Base-by-base conservation (phyloP, 2,113 vertebrate species). In the Anhinga rufa region DNA sequence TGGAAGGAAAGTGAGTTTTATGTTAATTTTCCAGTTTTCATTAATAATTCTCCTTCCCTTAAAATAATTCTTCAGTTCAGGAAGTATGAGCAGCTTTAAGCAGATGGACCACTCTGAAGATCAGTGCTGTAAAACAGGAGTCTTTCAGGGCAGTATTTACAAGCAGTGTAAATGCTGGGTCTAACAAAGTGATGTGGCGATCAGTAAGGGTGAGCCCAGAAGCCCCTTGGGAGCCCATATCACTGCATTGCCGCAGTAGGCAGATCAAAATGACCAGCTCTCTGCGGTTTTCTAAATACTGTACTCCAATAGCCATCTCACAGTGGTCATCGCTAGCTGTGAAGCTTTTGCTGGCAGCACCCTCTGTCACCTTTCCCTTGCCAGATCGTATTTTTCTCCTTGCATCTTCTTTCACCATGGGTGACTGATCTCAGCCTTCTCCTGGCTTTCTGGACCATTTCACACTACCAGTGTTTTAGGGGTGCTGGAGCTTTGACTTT, bases 341-440 rank as follows among this genome's bases (percentile, higher is more conserved):
- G 66, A 26, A 38, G 20, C 18, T 79, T 68, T 61, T 62, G 46
- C 36, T 18, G 46, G 46, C 55, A 66, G 32, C 29, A 32, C 16
- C 7, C 14, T 58, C 34, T 21, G 22, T n/a, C 55, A 29, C 57
- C 19, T 48, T 54, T 60, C 38, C 19, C 24, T 25, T 72, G 34
- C 6, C 28, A 62, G 21, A 17, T 4, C 17, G 25, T 52, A 12
- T 42, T 75, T 86, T 86, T 52, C 31, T 51, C 21, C 29, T 20
- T 0, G 0, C 17, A 22, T 20, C 68, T 24, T 82, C 17, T 57
- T 75, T 42, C 11, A 17, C 20, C 31, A 7, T 0, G 2, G 10
- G 9, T 9, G 9, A 46, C 57, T 80, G 26, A 82, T 44, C 28
- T 66, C 57, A 32, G 25, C n/a, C 48, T 25, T 65, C 36, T 21